phyloP scores from a whole-genome alignment of 1,140 invertebrate species.

The Ceratosolen solmsi region DNA sequence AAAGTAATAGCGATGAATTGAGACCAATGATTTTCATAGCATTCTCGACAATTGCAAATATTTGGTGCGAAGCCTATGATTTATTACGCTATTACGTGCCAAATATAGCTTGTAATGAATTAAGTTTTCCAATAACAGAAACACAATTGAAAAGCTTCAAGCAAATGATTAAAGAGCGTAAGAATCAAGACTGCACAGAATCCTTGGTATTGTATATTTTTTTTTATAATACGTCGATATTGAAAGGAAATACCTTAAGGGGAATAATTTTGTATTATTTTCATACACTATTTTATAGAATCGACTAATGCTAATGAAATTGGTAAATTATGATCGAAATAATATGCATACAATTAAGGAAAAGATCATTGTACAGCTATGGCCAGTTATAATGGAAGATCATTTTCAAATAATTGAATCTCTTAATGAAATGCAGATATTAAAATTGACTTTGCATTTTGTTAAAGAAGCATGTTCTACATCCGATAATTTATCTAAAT shows the following conservation, averaged over 20 bases:
- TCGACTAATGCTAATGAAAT: slow-evolving; percentile 18
- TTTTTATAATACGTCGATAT: neutral
- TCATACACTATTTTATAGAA: slow-evolving; percentile 2
- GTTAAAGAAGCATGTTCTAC: slow-evolving; percentile 9
- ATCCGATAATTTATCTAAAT: slow-evolving; percentile 31
- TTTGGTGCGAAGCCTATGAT: slow-evolving; percentile 45
- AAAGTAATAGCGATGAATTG: neutral
- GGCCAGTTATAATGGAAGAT: slow-evolving; percentile 37
- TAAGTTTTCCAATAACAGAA: slow-evolving; percentile 41
- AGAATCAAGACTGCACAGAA: slow-evolving; percentile 1
- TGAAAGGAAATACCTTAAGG: no score
- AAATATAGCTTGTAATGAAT: neutral
- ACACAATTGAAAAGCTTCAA: slow-evolving; percentile 36
- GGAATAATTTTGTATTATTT: slow-evolving; percentile 25
- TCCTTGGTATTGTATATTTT: slow-evolving; percentile 35
- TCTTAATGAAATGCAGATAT: slow-evolving; percentile 37
- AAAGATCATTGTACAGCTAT: slow-evolving; percentile 23
- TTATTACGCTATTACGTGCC: slow-evolving; percentile 34
- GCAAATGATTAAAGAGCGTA: slow-evolving; percentile 5
- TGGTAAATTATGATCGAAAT: slow-evolving; percentile 7
- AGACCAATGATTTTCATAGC: slow-evolving; percentile 3
- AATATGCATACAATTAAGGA: slow-evolving; percentile 10
- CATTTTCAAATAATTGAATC: slow-evolving; percentile 40
- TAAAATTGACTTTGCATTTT: slow-evolving; percentile 28
- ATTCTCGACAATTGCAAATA: slow-evolving; percentile 27